Evolutionary conservation across 2,888 invertebrate genomes (phyloP).

Genomic region (Tipula unca): DNA sequence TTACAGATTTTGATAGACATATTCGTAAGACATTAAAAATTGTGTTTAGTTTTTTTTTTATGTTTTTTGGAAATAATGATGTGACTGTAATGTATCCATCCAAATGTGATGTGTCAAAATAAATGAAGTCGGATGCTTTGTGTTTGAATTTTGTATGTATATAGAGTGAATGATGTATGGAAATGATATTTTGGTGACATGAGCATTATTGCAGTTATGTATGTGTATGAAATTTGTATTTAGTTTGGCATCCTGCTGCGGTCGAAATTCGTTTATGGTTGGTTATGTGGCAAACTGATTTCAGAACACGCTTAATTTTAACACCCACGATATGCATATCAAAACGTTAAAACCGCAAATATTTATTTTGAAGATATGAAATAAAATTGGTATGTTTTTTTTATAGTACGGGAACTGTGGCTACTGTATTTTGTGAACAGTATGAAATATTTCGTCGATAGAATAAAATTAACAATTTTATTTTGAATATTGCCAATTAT

Average conservation of each 20-base stretch:
- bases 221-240: not conserved
- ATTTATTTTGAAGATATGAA: not conserved
- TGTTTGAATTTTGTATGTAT: not conserved
- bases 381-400: not conserved
- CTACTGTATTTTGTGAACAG: too few species aligned
- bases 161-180: too few species aligned
- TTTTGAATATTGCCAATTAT: too few species aligned
- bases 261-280: not conserved
- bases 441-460: too few species aligned
- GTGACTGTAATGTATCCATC: constrained; percentile 14
- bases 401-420: too few species aligned
- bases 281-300: not conserved
- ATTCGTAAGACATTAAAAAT: not conserved
- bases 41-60: not conserved
- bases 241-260: not conserved
- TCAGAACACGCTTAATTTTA: not conserved
- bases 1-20: not conserved
- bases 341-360: not conserved
- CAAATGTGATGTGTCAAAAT: constrained; percentile 14
- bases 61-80: not conserved
- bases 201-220: not conserved
- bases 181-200: not conserved
- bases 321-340: not conserved
- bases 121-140: not conserved
- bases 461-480: too few species aligned